These are phyloP conservation scores for Xerus rutilus DNA, from an alignment of 2,797 vertebrate genomes.

Conservation along the genomic window DNA sequence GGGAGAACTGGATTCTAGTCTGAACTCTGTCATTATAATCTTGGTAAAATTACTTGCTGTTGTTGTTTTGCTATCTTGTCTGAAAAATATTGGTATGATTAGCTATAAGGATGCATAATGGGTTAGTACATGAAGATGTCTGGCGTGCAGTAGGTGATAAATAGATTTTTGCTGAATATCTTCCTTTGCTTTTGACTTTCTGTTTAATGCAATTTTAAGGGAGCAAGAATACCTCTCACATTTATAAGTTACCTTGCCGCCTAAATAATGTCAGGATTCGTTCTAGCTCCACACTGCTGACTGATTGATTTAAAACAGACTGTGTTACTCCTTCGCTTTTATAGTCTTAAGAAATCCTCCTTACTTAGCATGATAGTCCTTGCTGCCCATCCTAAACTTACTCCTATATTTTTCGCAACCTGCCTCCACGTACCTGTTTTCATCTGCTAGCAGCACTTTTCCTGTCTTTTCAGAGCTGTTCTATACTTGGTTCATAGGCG, in stretches of 20 bases:
- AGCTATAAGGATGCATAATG: not conserved
- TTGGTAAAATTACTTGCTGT: not conserved
- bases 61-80: not conserved
- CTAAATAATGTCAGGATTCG: not conserved
- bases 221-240: not conserved
- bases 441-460: not conserved
- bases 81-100: not conserved
- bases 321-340: not conserved
- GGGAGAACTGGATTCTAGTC: not conserved
- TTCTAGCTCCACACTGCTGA: not conserved
- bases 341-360: not conserved
- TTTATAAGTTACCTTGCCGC: not conserved
- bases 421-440: not conserved
- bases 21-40: not conserved
- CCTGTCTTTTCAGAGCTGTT: not conserved
- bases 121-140: not conserved
- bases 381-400: not conserved
- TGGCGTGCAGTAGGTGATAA: not conserved
- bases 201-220: not conserved
- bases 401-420: not conserved
- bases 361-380: not conserved
- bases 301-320: not conserved
- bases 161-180: not conserved
- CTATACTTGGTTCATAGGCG: not conserved
- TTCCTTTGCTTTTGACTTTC: not conserved